These are phyloP conservation scores for Stenichneumon culpator DNA, from an alignment of 2,888 invertebrate species.

Conservation along the genomic window DNA sequence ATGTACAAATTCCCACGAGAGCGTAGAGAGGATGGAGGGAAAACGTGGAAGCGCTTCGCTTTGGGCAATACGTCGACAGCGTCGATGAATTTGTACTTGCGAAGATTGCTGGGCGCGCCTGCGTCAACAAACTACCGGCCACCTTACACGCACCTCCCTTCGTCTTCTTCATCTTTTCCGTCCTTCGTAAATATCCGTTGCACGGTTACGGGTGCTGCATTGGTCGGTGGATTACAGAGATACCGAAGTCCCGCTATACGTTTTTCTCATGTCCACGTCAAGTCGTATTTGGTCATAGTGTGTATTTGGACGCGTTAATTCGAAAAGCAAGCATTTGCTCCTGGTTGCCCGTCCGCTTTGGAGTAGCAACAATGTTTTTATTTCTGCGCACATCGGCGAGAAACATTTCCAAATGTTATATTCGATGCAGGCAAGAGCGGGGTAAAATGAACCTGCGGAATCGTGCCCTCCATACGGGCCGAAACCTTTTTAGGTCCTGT, in stretches of 20 bases:
- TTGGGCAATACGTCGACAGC: conserved; percentile 5
- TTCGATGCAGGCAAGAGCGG: no score
- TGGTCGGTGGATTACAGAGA: not conserved
- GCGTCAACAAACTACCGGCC: conserved; percentile 74
- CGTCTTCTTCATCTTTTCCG: conserved; percentile 45
- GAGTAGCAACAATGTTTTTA: conserved; percentile 44
- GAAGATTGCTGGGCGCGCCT: conserved; percentile 73
- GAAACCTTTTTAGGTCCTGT: no score
- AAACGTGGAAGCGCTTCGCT: conserved; percentile 13
- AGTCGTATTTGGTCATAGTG: conserved; percentile 25
- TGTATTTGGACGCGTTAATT: conserved; percentile 64
- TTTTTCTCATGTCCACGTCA: conserved; percentile 29
- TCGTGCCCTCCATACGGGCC: no score
- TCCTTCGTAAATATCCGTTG: conserved; percentile 16
- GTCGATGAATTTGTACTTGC: conserved; percentile 48
- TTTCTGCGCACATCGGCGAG: not conserved
- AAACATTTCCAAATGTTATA: not conserved
- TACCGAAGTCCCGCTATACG: not conserved
- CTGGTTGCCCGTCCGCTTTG: conserved; percentile 21
- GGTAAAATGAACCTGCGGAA: no score
- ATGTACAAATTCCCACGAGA: conserved; percentile 73
- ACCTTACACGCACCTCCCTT: conserved; percentile 64
- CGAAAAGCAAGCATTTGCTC: conserved; percentile 32
- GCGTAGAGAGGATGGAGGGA: conserved; percentile 10
- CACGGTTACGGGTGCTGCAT: not conserved